These are phyloP conservation scores for Felis chaus DNA, from an alignment of 2,113 vertebrate species.

Conservation along the genomic window DNA sequence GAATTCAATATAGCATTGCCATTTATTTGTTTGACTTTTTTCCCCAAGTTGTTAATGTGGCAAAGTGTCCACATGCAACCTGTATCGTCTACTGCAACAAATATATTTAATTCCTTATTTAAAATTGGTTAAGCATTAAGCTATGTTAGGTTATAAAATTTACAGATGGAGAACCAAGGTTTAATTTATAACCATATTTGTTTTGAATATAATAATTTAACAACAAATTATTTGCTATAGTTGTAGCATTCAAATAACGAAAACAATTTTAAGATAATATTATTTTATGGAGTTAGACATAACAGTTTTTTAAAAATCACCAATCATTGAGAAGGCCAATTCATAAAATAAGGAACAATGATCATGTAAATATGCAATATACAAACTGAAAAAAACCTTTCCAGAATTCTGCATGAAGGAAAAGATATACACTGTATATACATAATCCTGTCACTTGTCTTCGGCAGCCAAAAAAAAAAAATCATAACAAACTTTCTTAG, in stretches of 20 bases:
- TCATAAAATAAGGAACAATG: constrained; percentile 33
- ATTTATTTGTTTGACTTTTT: constrained; percentile 51
- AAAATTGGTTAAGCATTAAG: constrained; percentile 70
- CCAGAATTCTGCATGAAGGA: constrained; percentile 63
- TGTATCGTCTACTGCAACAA: constrained; percentile 71
- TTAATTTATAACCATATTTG: constrained; percentile 3
- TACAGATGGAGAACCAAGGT: constrained; percentile 39
- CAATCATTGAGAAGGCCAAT: constrained; percentile 23
- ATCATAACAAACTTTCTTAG: constrained; percentile 52
- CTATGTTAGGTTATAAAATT: constrained; percentile 40
- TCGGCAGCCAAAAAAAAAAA: not conserved
- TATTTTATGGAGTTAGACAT: constrained; percentile 40
- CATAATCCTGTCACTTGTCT: constrained; percentile 68
- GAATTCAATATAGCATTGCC: constrained; percentile 82
- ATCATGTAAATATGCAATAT: not conserved
- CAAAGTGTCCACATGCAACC: constrained; percentile 74
- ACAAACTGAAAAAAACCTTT: not conserved
- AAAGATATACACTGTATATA: constrained; percentile 58
- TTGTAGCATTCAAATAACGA: constrained; percentile 32
- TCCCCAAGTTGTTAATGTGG: constrained; percentile 78
- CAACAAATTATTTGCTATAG: constrained; percentile 13
- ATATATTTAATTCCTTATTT: constrained; percentile 70
- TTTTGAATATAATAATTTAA: constrained; percentile 46
- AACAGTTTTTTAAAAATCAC: constrained; percentile 28
- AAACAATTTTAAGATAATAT: constrained; percentile 22